Conservation (phyloP, 1,140 invertebrate species). For the Oryctes rhinoceros region DNA sequence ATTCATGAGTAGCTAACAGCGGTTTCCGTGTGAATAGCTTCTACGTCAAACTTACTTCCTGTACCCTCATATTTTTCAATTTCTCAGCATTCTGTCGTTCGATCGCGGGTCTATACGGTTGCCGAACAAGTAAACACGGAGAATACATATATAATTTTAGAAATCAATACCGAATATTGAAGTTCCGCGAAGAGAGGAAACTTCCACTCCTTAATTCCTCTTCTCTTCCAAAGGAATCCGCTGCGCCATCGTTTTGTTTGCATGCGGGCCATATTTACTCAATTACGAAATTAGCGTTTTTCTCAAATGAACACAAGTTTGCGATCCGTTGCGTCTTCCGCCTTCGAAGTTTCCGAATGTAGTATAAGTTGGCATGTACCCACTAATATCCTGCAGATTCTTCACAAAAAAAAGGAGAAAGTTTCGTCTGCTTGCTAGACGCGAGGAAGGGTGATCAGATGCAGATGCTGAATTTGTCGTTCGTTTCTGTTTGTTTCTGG, state of each 20-base stretch:
- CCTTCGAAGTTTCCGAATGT: neutral
- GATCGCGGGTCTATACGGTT: too few species aligned
- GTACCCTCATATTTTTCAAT: too few species aligned
- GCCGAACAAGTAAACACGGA: neutral
- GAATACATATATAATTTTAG: neutral
- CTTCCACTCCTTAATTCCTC: neutral
- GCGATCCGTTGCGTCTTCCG: neutral
- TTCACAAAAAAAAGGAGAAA: neutral
- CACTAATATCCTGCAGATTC: neutral
- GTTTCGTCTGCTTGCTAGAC: neutral
- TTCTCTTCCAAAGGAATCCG: too few species aligned
- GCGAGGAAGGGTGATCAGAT: neutral
- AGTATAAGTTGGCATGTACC: neutral
- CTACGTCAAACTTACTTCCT: too few species aligned
- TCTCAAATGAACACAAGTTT: constrained; percentile 15
- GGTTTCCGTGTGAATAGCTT: too few species aligned
- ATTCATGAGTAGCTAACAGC: too few species aligned
- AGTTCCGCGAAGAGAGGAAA: neutral
- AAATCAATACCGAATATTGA: neutral
- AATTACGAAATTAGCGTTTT: constrained; percentile 3
- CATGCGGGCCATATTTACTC: constrained; percentile 8
- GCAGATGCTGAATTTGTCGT: neutral
- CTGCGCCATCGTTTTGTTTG: neutral
- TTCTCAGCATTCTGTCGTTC: too few species aligned
- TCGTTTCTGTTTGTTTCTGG: neutral